Base-by-base conservation (phyloP, 2,113 vertebrate species). In the Megaceryle torquata region DNA sequence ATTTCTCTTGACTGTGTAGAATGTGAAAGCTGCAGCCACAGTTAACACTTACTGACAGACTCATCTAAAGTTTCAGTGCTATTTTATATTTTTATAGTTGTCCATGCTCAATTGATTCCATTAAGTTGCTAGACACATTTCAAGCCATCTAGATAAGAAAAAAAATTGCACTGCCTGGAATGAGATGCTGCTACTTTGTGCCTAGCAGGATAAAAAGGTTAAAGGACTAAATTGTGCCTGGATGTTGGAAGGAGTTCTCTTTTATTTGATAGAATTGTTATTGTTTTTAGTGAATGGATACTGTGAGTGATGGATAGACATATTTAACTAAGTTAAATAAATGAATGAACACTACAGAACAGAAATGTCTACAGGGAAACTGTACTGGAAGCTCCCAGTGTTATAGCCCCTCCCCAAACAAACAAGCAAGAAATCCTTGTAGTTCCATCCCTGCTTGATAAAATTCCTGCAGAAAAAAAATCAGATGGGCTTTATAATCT, bases 1-100 rank as follows among this genome's bases (percentile, higher is more conserved):
- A 97, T 97, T 97, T 96, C 90, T 94, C 92, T 89, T 76, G 74
- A 96, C 96, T 96, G 96, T n/a, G 94, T 91, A 88, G 92, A 95
- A 96, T 78, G 79, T 91, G 95, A 96, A 96, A 97, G 94, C 96
- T 87, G 87, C 75, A 95, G 95, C 91, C 91, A 91, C 88, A 91
- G 95, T 94, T 97, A 96, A 97, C 94, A 96, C 96, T 97, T 77
- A 85, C 96, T 84, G 95, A 94, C 89, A 95, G 93, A 77, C 86
- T 96, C 91, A 96, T 91, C 95, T 93, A 41, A 95, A 93, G 82
- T 96, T 97, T 96, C 96, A 94, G 87, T 67, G 92, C 87, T 96
- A 68, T 96, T 97, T 94, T 96, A 96, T 96, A 96, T 96, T 94
- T 96, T 96, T 92, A 95, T 39, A 91, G 95, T 61, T 94, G 95